Evolutionary conservation across 1,140 invertebrate genomes (phyloP).

Genomic region (Drosophila nebulosa): DNA sequence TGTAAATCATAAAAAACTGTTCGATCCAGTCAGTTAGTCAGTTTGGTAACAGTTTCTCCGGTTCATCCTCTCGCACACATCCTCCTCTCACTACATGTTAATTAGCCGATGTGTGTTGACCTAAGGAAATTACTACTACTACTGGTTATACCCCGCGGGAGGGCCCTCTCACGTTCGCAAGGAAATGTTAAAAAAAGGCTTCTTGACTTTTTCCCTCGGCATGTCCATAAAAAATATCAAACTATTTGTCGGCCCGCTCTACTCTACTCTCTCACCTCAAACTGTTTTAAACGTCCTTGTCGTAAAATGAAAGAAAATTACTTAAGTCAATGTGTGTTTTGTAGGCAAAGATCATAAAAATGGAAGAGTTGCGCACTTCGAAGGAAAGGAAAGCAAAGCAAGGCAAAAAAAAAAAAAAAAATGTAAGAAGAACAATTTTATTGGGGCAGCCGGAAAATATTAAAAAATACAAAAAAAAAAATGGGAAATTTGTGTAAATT

Average conservation of each 20-base stretch:
- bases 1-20: constrained; percentile 74
- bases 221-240: constrained; percentile 56
- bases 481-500: constrained; percentile 56
- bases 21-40: constrained; percentile 40
- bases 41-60: constrained; percentile 9
- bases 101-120: constrained; percentile 46
- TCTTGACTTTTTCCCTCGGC: constrained; percentile 59
- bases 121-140: constrained; percentile 68
- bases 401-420: neutral
- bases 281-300: constrained; percentile 43
- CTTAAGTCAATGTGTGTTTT: constrained; percentile 60
- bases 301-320: constrained; percentile 65
- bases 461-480: constrained; percentile 58
- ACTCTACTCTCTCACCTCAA: neutral
- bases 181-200: constrained; percentile 64
- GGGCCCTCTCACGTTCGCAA: constrained; percentile 67
- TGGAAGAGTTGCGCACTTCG: constrained; percentile 36
- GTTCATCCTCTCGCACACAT: constrained; percentile 46
- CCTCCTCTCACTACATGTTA: constrained; percentile 50
- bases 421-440: constrained; percentile 50
- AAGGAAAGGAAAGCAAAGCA: neutral
- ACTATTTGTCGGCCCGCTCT: constrained; percentile 54
- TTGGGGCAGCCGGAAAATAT: constrained; percentile 71
- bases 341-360: constrained; percentile 69
- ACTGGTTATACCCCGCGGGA: constrained; percentile 55